Base-by-base conservation (phyloP, 2,113 vertebrate genomes). In the Tetraodon nigroviridis region DNA sequence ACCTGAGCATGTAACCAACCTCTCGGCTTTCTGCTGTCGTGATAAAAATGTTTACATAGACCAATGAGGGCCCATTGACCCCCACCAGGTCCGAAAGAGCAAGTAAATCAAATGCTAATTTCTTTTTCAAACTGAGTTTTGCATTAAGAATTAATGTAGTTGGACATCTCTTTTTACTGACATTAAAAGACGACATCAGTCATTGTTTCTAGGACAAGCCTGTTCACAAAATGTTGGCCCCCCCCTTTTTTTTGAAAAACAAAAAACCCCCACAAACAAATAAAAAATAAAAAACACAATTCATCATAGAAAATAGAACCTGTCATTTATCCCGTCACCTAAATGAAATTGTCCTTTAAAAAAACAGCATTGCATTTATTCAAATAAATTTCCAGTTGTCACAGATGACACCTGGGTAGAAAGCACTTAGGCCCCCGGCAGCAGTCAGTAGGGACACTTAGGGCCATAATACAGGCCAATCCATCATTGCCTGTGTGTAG, bases 401-500 rank as follows among this genome's bases (percentile, higher is more conserved):
- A 65, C 64, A 65, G 50, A 80, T 71, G 64, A 79, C 64, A 64
- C 79, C 64, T 74, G 67, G 69, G 81, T 80, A 58, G 71, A 66
- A 69, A 70, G 62, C 73, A 81, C 79, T 84, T 84, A 80, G 64
- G 75, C 77, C 67, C 5, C 69, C 65, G 67, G 80, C 58, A 5
- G 77, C 79, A 84, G 72, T 71, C 78, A 75, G 74, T 60, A 65
- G 78, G 81, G 84, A 80, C 62, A 51, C 69, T 77, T 79, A 72
- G 74, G 72, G 55, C 69, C 60, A 66, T 71, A 41, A 69, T 49
- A 54, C 64, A 54, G 58, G 70, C 79, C 84, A 80, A 88, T 90
- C 86, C 88, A 89, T 91, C 90, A 90, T 72, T 20, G 60, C 67
- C 75, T 76, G 59, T 37, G 27, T 51, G 47, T 75, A 57, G 73